Percentiles rank a stretch among this genome's conserved stretches.
Evolutionary conservation across 2,113 vertebrate genomes (phyloP).

Genomic region (Maccullochella peelii): DNA sequence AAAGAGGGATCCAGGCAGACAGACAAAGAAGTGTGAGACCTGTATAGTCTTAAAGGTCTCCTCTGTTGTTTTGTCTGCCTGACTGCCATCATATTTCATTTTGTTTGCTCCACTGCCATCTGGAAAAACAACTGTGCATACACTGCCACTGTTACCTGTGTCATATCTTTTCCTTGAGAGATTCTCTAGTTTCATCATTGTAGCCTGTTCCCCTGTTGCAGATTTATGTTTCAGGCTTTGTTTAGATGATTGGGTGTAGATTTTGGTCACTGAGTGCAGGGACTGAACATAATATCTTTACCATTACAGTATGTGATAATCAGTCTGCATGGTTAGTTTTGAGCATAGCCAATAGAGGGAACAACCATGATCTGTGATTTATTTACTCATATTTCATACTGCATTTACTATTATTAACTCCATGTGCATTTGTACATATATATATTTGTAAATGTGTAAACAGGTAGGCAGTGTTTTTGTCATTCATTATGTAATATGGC

Average conservation of each 20-base stretch:
- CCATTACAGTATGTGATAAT: background rate
- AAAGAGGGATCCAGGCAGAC: constrained; percentile 1
- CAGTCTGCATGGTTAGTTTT: background rate
- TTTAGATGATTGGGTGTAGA: constrained; percentile 28
- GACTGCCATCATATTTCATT: constrained; percentile 64
- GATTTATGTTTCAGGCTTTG: constrained; percentile 11
- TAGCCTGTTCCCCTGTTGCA: background rate
- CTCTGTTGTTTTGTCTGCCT: constrained; percentile 37
- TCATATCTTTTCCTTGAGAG: background rate
- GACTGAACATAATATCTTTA: background rate
- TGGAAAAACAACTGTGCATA: constrained; percentile 35
- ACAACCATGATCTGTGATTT: background rate
- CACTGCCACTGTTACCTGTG: background rate
- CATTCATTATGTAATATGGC: background rate
- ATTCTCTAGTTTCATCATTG: constrained; percentile 1
- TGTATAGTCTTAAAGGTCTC: constrained; percentile 14
- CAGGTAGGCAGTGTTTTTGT: background rate
- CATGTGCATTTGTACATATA: background rate
- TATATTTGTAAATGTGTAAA: background rate
- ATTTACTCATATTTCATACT: background rate
- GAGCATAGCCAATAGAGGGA: background rate
- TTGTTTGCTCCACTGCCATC: constrained; percentile 26
- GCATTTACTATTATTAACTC: background rate
- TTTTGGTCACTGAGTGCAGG: background rate
- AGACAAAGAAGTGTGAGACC: background rate